Evolutionary conservation across 2,888 invertebrate species (phyloP), one percentile per base, ranked within the genome.

Genomic region (Parnassius smintheus): DNA sequence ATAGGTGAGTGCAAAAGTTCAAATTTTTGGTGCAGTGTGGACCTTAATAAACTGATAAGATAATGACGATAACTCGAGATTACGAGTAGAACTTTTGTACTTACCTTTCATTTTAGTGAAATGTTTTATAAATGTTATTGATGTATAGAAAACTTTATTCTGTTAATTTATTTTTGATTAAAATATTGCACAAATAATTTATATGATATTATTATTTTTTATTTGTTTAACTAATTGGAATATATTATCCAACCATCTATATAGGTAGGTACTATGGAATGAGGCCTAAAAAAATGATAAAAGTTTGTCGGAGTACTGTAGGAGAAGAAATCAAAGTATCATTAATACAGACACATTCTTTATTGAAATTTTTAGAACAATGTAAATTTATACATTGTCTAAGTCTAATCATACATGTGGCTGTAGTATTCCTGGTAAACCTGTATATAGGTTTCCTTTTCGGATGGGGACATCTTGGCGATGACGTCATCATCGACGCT

Each of bases 371-470:
- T 11, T 46, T n/a, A 3, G 18, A 35, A 35, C 49, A 55, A 55
- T 13, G 53, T 53, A n/a, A n/a, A 41, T 12, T 35, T 9, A 7
- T 42, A 41, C 9, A 10, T n/a, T 35, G 10, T 46, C 64, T 56
- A n/a, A 62, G 57, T 51, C 70, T 81, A 97, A 88, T 96, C 96
- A 77, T 95, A 96, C 93, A 97, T 96, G 83, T 97, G 96, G 71
- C 97, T 96, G 89, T 97, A 98, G 86, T 96, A 96, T 83, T 98
- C 98, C 82, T 98, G 98, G 82, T 98, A 98, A 52, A 97, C 94
- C 87, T 97, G 96, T 73, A 98, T 98, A 85, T 98, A 99, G 49
- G 96, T 95, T 80, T 98, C 98, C 86, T 98, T 98, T 82, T 99
- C 98, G 4, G 95, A 92, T 22, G 96, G 96, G 10, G 96, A 96